A percentile compares a stretch with the other conserved stretches of the same genome.
Evolutionary conservation across 1,140 invertebrate genomes (phyloP).

Genomic region (Zaprionus inermis): DNA sequence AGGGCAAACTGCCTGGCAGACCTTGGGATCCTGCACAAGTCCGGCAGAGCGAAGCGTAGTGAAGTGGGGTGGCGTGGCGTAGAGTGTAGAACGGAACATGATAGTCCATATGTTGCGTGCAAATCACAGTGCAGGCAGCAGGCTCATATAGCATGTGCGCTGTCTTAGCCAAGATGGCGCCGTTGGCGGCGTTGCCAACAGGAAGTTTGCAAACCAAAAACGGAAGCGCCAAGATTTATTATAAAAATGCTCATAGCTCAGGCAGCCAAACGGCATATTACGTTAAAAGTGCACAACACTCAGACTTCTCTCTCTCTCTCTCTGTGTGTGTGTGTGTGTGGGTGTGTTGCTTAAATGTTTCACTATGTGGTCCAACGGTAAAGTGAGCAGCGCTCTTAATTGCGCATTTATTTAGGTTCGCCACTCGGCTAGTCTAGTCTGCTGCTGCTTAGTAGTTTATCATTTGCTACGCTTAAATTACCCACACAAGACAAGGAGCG

Average conservation of each 20-base stretch:
- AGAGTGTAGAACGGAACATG: slow-evolving; percentile 17
- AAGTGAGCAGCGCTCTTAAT: slow-evolving; percentile 78
- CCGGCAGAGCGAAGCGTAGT: not conserved
- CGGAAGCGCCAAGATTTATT: slow-evolving; percentile 80
- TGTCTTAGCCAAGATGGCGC: slow-evolving; percentile 43
- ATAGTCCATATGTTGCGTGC: slow-evolving; percentile 78
- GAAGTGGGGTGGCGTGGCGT: no score
- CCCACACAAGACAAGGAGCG: slow-evolving; percentile 32
- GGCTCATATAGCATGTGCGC: slow-evolving; percentile 45
- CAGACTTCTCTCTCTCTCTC: not conserved
- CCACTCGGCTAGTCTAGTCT: slow-evolving; percentile 52
- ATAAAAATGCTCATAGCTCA: slow-evolving; percentile 81
- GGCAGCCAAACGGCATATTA: slow-evolving; percentile 77
- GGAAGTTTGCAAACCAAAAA: slow-evolving; percentile 83
- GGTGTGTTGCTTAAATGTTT: slow-evolving; percentile 28
- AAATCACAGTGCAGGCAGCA: slow-evolving; percentile 63
- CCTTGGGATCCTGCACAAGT: slow-evolving; percentile 18
- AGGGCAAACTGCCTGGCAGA: not conserved
- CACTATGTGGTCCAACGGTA: slow-evolving; percentile 74
- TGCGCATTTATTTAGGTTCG: slow-evolving; percentile 82
- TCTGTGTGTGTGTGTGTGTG: not conserved
- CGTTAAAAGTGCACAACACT: slow-evolving; percentile 71
- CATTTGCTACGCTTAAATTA: slow-evolving; percentile 79
- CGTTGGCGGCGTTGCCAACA: slow-evolving; percentile 63
- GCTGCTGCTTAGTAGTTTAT: slow-evolving; percentile 81